Percentiles rank a stretch among this genome's conserved stretches.
phyloP scores from a whole-genome alignment of 2,888 invertebrate species.

The Reticulitermes lucifugus region DNA sequence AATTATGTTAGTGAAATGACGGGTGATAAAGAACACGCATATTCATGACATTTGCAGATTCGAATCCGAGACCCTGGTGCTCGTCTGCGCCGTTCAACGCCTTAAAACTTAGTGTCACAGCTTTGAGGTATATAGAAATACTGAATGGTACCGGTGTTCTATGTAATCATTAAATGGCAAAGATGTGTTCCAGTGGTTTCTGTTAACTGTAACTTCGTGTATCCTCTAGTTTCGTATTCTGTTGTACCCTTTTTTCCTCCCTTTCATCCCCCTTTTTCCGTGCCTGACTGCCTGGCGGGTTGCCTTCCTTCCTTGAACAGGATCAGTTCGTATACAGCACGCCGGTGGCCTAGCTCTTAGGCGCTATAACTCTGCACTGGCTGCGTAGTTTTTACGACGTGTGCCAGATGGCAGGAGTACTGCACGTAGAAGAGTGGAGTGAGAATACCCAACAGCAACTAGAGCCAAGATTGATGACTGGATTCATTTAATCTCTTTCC shows the following conservation, averaged over 20 bases:
- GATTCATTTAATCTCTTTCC: conserved; percentile 46
- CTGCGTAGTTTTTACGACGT: conserved; percentile 42
- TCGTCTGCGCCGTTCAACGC: too few relatives aligned
- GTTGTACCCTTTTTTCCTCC: neutral
- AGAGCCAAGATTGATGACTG: conserved; percentile 46
- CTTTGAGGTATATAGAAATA: too few relatives aligned
- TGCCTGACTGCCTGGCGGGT: neutral
- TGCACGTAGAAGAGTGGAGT: conserved; percentile 36
- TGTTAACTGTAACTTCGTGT: conserved; percentile 29
- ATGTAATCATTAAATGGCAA: conserved; percentile 17
- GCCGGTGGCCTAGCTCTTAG: conserved; percentile 27
- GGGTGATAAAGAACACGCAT: too few relatives aligned
- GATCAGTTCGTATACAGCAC: conserved; percentile 11
- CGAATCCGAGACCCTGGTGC: too few relatives aligned
- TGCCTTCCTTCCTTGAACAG: neutral
- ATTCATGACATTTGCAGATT: too few relatives aligned
- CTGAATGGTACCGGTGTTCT: neutral
- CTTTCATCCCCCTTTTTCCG: neutral
- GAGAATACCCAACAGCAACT: conserved; percentile 24
- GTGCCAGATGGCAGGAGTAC: conserved; percentile 43
- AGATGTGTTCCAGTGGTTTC: conserved; percentile 12
- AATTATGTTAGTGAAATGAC: too few relatives aligned
- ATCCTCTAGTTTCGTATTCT: neutral
- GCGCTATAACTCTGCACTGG: conserved; percentile 32
- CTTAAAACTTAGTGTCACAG: too few relatives aligned